Evolutionary conservation across 2,797 vertebrate genomes (phyloP), one percentile per base, ranked within the genome.

Genomic region (Urosaurus nigricauda): DNA sequence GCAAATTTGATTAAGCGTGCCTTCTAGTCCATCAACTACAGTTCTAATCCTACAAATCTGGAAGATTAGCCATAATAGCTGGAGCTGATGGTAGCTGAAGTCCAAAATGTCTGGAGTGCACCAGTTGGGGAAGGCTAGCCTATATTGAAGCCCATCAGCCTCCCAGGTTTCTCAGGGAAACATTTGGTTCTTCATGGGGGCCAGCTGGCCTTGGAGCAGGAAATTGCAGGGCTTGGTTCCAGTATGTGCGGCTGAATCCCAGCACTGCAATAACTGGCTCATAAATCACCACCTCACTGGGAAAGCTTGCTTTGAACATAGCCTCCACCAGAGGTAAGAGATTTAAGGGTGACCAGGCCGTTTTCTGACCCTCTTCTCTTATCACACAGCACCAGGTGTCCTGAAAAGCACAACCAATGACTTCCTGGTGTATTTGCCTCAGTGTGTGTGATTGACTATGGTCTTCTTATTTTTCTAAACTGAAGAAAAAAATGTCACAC

Each of bases 191-290:
- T 70, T 88, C 47, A 13, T 16, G 13, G 60, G 32, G 43, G 73
- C 60, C 73, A 78, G 73, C 74, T 83, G 60, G 74, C 60, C 56
- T 84, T 29, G 0, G 17, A 32, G 60, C 87, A 84, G 87, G 81
- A 84, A 88, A 88, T 78, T 78, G 87, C 87, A 78, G 60, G 35
- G 32, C 82, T 78, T 78, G 73, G 29, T 65, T 84, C 81, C 81
- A 56, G 35, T 32, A 60, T 32, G 40, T 9, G 78, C 5, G 40
- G 40, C 47, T n/a, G 82, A 78, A 84, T 88, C 81, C 58, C 74
- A 79, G 81, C 35, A 58, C 60, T 21, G 60, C 47, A 88, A 88
- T 88, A 88, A 88, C 47, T 65, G 63, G 87, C 35, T 88, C 87
- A 79, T 79, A 88, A 88, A 88, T 88, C 77, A 79, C 24, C 74